These are phyloP conservation scores for Callimorpha dominula DNA, from an alignment of 2,888 invertebrate genomes.

Conservation along the genomic window DNA sequence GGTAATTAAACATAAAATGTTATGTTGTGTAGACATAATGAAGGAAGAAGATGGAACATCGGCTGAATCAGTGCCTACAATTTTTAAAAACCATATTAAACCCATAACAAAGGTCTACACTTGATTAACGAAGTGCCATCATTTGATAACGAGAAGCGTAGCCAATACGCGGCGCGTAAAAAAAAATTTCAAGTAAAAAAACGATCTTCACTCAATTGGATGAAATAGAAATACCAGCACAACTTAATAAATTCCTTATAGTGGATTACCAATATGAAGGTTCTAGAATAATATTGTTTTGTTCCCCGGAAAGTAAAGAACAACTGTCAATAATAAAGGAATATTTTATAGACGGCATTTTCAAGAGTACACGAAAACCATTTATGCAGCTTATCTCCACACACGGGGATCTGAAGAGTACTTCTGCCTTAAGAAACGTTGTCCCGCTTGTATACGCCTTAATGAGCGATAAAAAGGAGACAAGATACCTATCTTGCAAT, in stretches of 20 bases:
- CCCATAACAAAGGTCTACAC: conserved; percentile 1
- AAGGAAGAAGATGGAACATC: neutral
- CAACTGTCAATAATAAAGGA: conserved; percentile 14
- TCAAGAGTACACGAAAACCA: neutral
- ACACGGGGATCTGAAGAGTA: neutral
- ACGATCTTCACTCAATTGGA: conserved; percentile 1
- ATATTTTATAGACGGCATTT: conserved; percentile 18
- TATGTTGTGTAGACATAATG: neutral
- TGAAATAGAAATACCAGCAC: conserved; percentile 1
- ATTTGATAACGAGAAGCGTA: conserved; percentile 2
- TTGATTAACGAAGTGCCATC: neutral
- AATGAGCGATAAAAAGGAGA: too few relatives aligned
- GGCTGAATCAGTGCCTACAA: neutral
- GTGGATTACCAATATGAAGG: neutral
- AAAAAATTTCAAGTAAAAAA: neutral
- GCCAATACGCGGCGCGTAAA: neutral
- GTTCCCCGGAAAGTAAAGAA: neutral
- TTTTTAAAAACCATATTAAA: neutral
- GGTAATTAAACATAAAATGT: neutral
- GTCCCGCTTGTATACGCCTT: too few relatives aligned
- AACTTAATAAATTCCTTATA: neutral
- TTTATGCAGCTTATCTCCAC: neutral
- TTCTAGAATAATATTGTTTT: conserved; percentile 3
- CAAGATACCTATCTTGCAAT: neutral
- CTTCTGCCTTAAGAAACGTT: too few relatives aligned